A percentile compares a stretch with the other conserved stretches of the same genome.
Evolutionary conservation across 2,888 invertebrate genomes (phyloP).

Genomic region (Nomada lathburiana): DNA sequence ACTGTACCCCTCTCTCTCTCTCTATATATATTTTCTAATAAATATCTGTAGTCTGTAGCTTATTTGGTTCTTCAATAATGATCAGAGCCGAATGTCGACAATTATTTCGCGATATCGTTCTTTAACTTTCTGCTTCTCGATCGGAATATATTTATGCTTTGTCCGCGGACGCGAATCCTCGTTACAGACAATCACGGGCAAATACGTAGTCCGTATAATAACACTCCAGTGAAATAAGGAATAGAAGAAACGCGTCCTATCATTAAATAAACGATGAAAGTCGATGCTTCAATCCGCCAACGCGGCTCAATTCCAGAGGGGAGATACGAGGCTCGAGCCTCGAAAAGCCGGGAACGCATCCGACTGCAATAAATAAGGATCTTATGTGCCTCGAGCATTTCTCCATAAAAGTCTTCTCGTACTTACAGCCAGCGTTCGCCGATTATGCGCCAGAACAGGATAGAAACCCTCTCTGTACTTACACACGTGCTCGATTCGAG

Average conservation of each 20-base stretch:
- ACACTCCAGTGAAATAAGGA: background rate
- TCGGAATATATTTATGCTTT: no score
- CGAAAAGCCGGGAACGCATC: slow-evolving; percentile 20
- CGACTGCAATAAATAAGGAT: slow-evolving; percentile 40
- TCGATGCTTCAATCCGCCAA: background rate
- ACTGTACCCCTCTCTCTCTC: no score
- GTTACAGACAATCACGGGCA: no score
- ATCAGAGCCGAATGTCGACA: no score
- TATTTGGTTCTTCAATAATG: no score
- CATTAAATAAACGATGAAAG: background rate
- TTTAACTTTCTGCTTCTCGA: no score
- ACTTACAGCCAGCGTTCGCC: slow-evolving; percentile 28
- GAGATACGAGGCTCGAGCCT: background rate
- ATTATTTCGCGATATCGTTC: no score
- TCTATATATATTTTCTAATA: no score
- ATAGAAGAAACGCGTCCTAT: background rate
- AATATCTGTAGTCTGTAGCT: no score
- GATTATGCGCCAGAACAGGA: slow-evolving; percentile 37
- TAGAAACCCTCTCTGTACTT: slow-evolving; percentile 26
- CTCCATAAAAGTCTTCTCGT: slow-evolving; percentile 7
- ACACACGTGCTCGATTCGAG: slow-evolving; percentile 17
- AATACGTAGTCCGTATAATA: no score
- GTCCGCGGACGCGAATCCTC: no score
- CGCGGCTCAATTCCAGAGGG: background rate
- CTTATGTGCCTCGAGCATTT: slow-evolving; percentile 36